Base-by-base conservation (phyloP, 2,797 vertebrate species). In the Peromyscus melanophrys region DNA sequence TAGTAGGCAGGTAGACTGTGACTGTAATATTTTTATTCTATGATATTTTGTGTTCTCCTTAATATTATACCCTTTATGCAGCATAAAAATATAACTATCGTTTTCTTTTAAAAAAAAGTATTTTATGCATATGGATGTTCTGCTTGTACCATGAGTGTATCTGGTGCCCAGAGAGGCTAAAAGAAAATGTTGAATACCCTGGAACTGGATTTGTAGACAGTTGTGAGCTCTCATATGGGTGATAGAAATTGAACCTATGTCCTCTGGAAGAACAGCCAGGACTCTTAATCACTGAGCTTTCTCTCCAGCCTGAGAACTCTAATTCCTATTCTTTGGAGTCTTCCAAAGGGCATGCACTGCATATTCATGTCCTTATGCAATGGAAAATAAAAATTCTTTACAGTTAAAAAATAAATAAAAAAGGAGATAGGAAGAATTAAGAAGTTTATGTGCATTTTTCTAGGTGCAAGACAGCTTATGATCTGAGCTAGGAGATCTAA, bases 331-430 rank as follows among this genome's bases (percentile, higher is more conserved):
- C 37, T 83, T 34, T 71, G 21, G 73, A 78, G 76, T 43, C 37
- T 92, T 77, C 31, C 65, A 59, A 78, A 92, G 77, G 67, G 55
- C 31, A 88, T 80, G 13, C 10, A 40, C 73, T 57, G 37, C 40
- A 71, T 75, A 65, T 90, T 92, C 55, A 73, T 92, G 84, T 84
- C 21, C 65, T 88, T 94, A 37, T 73, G 31, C 76, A 94, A 67
- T 89, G 55, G 34, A 31, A 87, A 94, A 69, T 40, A 86, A 80
- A 86, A 91, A 78, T 34, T 25, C 2, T 89, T 82, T 86, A 29
- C 1, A 87, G 49, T 86, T 46, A 23, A 59, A 87, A 76, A 14
- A 49, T 69, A 86, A 69, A 69, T 75, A 87, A 75, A 46, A 46
- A 77, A 34, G 13, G 67, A 52, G 6, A 43, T 21, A 9, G 19